These are phyloP conservation scores for Heliconius nattereri DNA, from an alignment of 1,140 invertebrate species.

Conservation along the genomic window DNA sequence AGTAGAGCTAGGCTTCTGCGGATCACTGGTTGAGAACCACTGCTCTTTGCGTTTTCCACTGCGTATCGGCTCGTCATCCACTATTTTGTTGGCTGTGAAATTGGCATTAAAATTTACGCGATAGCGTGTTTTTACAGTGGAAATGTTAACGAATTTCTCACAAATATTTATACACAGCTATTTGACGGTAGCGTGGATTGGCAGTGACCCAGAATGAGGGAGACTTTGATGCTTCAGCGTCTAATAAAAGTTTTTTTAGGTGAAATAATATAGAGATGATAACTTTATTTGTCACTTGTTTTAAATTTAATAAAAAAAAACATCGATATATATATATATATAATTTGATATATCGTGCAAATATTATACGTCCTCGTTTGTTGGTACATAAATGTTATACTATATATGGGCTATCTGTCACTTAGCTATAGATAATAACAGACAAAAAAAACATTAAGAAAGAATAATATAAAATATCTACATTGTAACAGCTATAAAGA, in stretches of 20 bases:
- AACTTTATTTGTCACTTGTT: background rate
- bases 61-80: conserved; percentile 16
- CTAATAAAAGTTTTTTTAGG: background rate
- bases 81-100: background rate
- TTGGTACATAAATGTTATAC: no score
- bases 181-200: background rate
- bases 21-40: no score
- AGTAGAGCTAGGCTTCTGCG: no score
- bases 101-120: background rate
- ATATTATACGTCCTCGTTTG: no score
- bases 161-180: conserved; percentile 2
- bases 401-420: no score
- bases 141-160: conserved; percentile 3
- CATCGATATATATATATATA: no score
- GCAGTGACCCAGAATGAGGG: background rate
- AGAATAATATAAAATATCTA: background rate
- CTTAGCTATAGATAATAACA: no score
- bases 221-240: background rate
- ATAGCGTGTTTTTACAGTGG: conserved; percentile 1
- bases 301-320: no score
- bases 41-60: conserved; percentile 1
- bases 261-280: background rate
- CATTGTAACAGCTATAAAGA: background rate
- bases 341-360: no score
- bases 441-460: no score